These are phyloP conservation scores for Malthinus flaveolus DNA, from an alignment of 2,888 invertebrate genomes.

Conservation along the genomic window DNA sequence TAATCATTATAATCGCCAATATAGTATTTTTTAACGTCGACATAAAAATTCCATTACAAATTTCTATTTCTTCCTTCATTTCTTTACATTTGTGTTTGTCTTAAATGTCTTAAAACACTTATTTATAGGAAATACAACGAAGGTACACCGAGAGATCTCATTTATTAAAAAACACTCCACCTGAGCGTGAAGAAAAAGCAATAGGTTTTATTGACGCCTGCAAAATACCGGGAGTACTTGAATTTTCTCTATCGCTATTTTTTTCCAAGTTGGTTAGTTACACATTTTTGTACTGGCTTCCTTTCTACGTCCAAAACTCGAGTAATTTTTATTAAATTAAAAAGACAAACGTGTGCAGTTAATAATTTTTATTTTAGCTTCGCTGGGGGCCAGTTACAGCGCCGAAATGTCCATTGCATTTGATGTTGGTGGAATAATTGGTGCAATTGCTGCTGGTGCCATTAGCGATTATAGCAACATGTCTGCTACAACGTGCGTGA, in stretches of 20 bases:
- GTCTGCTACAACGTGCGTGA: constrained; percentile 84
- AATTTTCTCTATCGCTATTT: constrained; percentile 91
- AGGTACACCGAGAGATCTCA: constrained; percentile 46
- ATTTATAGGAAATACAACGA: constrained; percentile 49
- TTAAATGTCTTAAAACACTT: not conserved
- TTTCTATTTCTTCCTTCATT: too few species aligned
- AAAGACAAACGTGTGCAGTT: not conserved
- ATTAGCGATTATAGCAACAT: constrained; percentile 82
- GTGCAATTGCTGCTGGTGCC: constrained; percentile 86
- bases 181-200: constrained; percentile 56
- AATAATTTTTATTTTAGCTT: constrained; percentile 55
- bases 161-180: constrained; percentile 32
- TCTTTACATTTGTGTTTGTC: too few species aligned
- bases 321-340: constrained; percentile 59
- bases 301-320: constrained; percentile 81
- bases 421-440: constrained; percentile 88
- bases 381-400: constrained; percentile 67
- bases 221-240: constrained; percentile 88
- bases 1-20: too few species aligned
- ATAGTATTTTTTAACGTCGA: too few species aligned
- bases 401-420: constrained; percentile 81
- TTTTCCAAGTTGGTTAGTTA: constrained; percentile 97
- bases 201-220: constrained; percentile 79
- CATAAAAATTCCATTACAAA: too few species aligned
- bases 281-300: constrained; percentile 96